Evolutionary conservation across 1,140 invertebrate species (phyloP), one percentile per base, ranked within the genome.

Genomic region (Holcopasites calliopsidis): DNA sequence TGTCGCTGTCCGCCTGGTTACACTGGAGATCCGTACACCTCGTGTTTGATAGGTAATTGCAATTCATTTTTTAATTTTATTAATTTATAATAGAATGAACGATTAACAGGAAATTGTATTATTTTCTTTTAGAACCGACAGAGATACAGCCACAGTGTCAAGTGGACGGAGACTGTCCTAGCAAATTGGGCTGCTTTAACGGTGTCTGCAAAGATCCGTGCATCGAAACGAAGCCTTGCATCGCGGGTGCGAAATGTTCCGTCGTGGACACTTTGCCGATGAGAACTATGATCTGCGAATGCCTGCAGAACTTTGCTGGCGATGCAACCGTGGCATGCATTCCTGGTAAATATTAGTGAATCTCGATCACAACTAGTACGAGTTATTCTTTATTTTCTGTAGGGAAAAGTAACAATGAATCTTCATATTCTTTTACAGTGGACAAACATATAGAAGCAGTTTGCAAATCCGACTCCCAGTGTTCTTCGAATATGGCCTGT

Each of bases 231-330:
- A 94, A 95, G 81, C 96, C 97, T 0, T 98, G 97, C 88, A 96
- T 96, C 16, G 86, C 90, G 13, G 94, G 96, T 83, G 96, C 97
- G 1, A 93, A 94, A 80, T 98, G 97, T 87, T 93, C 94, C 2
- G 96, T 98, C 1, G 94, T 97, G 8, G 95, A 97, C 85, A 97
- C 96, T 2, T 88, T 97, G 69, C 97, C 97, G 4, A 93, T 97
- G 89, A 93, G 96, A 79, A 97, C 96, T 21, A 96, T 98, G 94
- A 94, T 96, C 52, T 98, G 97, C 87, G 94, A 96, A 85, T 98
- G 97, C 88, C 92, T 95, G 58, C 94, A 94, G 62, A 96, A 96
- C 64, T 96, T 94, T 88, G 93, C 95, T 77, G 97, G 97, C 75
- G 96, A 97, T 88, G 96, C 97, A 11, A 96, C 97, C 79, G 93